These are phyloP conservation scores for Drosophila seclusa DNA, from an alignment of 2,888 invertebrate genomes.

Conservation along the genomic window DNA sequence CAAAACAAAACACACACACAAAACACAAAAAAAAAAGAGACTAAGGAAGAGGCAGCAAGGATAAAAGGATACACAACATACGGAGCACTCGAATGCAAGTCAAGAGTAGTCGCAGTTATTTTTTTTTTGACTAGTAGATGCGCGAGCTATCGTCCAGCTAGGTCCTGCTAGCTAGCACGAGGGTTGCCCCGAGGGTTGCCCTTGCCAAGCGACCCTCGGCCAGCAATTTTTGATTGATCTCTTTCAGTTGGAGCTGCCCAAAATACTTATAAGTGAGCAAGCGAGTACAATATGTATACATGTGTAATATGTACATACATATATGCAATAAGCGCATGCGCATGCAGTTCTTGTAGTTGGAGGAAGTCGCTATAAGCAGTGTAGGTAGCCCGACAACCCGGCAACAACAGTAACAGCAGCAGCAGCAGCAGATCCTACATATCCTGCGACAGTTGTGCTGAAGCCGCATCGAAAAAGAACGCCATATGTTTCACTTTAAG, in stretches of 20 bases:
- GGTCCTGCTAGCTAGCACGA: slow-evolving; percentile 17
- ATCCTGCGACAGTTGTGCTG: slow-evolving; percentile 80
- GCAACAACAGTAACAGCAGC: not conserved
- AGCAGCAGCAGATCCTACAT: slow-evolving; percentile 61
- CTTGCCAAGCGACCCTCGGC: slow-evolving; percentile 28
- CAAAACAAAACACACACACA: slow-evolving; percentile 29
- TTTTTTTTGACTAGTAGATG: slow-evolving; percentile 29
- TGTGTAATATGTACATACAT: not conserved
- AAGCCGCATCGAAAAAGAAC: slow-evolving; percentile 57
- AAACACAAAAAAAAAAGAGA: slow-evolving; percentile 1
- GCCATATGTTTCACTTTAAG: slow-evolving; percentile 69
- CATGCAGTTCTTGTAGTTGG: slow-evolving; percentile 36
- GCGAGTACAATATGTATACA: not conserved
- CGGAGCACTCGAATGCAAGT: slow-evolving; percentile 31
- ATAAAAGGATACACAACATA: slow-evolving; percentile 3
- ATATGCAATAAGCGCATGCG: slow-evolving; percentile 39
- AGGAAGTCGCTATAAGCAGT: slow-evolving; percentile 44
- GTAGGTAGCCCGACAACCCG: slow-evolving; percentile 46
- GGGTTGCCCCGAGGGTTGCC: slow-evolving; percentile 41
- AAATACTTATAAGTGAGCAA: slow-evolving; percentile 11
- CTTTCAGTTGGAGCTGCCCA: slow-evolving; percentile 48
- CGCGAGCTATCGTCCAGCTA: slow-evolving; percentile 35
- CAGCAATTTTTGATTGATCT: slow-evolving; percentile 62
- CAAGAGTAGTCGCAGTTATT: slow-evolving; percentile 18
- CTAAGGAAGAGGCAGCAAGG: slow-evolving; percentile 10